Evolutionary conservation across 1,140 invertebrate genomes (phyloP).

Genomic region (Octopus sinensis): DNA sequence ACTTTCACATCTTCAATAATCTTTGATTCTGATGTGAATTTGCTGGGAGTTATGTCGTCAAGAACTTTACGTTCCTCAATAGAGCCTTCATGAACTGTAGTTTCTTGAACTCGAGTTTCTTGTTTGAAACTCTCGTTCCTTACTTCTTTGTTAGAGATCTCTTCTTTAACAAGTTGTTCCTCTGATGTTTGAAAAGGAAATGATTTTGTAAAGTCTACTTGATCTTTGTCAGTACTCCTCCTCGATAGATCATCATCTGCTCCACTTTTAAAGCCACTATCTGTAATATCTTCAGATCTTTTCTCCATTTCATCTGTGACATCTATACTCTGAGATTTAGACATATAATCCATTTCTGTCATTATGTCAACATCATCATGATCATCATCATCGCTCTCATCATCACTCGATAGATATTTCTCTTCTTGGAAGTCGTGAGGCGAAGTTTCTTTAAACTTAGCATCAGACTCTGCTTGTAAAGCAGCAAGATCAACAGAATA

Average conservation of each 20-base stretch:
- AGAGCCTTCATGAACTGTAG: not conserved
- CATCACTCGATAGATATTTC: not conserved
- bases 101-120: not conserved
- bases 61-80: not conserved
- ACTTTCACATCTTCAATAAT: not conserved
- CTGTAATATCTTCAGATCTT: no score
- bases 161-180: not conserved
- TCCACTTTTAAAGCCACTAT: no score
- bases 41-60: not conserved
- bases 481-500: not conserved
- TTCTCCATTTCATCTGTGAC: not conserved
- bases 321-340: not conserved
- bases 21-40: not conserved
- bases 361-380: not conserved
- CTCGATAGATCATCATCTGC: no score
- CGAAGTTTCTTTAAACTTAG: not conserved
- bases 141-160: not conserved
- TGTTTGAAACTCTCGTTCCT: not conserved
- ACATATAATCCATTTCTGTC: constrained; percentile 12
- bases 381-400: not conserved
- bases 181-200: not conserved
- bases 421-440: not conserved
- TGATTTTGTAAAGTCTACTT: not conserved
- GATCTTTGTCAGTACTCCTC: not conserved
- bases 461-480: not conserved